These are phyloP conservation scores for Dione juno DNA, from an alignment of 2,888 invertebrate species.

Conservation along the genomic window DNA sequence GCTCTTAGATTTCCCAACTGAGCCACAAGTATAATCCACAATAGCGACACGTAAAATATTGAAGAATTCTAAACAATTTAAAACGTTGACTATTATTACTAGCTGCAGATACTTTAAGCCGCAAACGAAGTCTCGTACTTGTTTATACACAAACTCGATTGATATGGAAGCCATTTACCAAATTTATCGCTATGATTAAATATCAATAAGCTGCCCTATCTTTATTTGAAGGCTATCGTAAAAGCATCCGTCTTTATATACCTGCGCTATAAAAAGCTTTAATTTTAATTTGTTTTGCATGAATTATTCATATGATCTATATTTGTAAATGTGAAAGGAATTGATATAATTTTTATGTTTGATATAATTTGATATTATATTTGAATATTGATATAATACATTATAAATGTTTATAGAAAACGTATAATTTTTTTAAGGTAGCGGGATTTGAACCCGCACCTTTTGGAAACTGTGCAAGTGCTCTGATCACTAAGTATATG, in stretches of 20 bases:
- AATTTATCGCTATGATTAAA: conserved; percentile 42
- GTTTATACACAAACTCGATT: conserved; percentile 4
- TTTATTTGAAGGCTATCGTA: conserved; percentile 37
- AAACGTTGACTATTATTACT: background rate
- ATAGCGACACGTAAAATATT: background rate
- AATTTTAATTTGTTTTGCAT: conserved; percentile 33
- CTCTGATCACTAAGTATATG: too few relatives aligned
- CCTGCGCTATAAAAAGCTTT: conserved; percentile 27
- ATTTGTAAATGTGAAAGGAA: background rate
- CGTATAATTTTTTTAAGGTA: too few relatives aligned
- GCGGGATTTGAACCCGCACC: too few relatives aligned
- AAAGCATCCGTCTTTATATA: conserved; percentile 33
- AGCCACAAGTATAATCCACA: background rate
- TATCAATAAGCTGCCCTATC: conserved; percentile 34
- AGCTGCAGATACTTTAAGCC: background rate
- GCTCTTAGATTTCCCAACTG: background rate
- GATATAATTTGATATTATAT: background rate
- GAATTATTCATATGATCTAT: conserved; percentile 12
- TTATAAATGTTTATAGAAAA: too few relatives aligned
- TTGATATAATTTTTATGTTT: background rate
- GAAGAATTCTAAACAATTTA: background rate
- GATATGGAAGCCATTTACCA: conserved; percentile 40
- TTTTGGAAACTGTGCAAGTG: too few relatives aligned
- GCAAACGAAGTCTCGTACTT: conserved; percentile 10
- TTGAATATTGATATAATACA: too few relatives aligned